These are phyloP conservation scores for Meiosimyza platycephala DNA, from an alignment of 2,888 invertebrate genomes.

Conservation along the genomic window DNA sequence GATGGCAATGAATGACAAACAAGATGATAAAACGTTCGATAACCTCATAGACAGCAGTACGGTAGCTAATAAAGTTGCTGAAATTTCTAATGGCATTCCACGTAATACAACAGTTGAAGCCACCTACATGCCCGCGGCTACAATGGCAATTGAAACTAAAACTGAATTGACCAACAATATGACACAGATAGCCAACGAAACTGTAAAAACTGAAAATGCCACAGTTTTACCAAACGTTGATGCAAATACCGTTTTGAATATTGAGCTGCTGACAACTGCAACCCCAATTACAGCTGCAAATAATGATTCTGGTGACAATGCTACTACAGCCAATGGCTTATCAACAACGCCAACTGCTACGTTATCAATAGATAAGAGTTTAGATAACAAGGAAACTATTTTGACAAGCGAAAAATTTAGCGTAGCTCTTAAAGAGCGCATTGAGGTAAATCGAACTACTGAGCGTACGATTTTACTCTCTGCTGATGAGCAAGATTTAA, in stretches of 20 bases:
- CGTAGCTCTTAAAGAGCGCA: background rate
- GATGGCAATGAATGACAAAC: slow-evolving; percentile 43
- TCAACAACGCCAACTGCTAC: slow-evolving; percentile 14
- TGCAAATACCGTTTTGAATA: slow-evolving; percentile 35
- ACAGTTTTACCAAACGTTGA: slow-evolving; percentile 6
- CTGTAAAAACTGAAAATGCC: background rate
- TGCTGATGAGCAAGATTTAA: too few species aligned
- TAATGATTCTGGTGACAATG: slow-evolving; percentile 24
- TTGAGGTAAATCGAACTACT: background rate
- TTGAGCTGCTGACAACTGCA: background rate
- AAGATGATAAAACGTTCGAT: slow-evolving; percentile 32
- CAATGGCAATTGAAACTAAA: background rate
- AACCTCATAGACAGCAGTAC: background rate
- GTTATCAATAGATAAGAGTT: background rate
- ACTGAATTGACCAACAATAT: background rate
- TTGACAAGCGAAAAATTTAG: background rate
- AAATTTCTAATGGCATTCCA: background rate
- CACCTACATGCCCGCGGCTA: background rate
- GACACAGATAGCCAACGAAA: background rate
- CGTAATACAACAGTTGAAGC: background rate
- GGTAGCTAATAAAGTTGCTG: background rate
- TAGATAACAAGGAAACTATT: background rate
- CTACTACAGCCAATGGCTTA: slow-evolving; percentile 10
- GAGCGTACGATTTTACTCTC: background rate
- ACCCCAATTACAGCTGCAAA: slow-evolving; percentile 39